Percentiles rank a stretch among this genome's conserved stretches.
Conservation (phyloP, 2,797 vertebrate species). For the Mormyrus hasselquistii region DNA sequence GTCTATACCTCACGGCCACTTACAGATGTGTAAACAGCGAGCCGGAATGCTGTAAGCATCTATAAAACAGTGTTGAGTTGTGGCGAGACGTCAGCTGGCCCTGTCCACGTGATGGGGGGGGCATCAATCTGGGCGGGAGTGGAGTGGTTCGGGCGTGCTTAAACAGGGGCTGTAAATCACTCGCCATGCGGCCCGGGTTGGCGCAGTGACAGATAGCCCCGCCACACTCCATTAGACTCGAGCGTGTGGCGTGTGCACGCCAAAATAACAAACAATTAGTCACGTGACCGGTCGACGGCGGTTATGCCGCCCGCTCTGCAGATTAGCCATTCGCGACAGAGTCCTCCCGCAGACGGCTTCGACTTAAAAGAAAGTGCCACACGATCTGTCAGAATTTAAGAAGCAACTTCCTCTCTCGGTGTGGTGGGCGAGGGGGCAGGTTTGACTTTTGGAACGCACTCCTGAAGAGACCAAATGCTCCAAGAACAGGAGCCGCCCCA, state of each 20-base stretch:
- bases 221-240: slow-evolving; percentile 69
- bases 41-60: slow-evolving; percentile 69
- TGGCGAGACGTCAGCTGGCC: slow-evolving; percentile 64
- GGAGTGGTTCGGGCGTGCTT: slow-evolving; percentile 40
- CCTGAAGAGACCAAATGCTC: neutral
- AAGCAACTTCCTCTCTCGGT: neutral
- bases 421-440: neutral
- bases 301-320: slow-evolving; percentile 23
- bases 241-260: slow-evolving; percentile 31
- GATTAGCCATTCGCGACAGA: neutral
- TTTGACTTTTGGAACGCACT: neutral
- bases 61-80: slow-evolving; percentile 73
- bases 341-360: neutral
- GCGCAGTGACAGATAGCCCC: slow-evolving; percentile 62
- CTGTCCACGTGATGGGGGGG: slow-evolving; percentile 46
- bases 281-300: slow-evolving; percentile 52
- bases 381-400: neutral
- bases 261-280: slow-evolving; percentile 75
- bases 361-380: neutral
- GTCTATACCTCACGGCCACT: slow-evolving; percentile 76
- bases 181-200: slow-evolving; percentile 53
- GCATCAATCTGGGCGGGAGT: slow-evolving; percentile 63
- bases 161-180: slow-evolving; percentile 61
- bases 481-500: neutral
- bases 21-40: slow-evolving; percentile 77